Conservation (phyloP, 2,888 invertebrate genomes). For the Agonum fuliginosum region DNA sequence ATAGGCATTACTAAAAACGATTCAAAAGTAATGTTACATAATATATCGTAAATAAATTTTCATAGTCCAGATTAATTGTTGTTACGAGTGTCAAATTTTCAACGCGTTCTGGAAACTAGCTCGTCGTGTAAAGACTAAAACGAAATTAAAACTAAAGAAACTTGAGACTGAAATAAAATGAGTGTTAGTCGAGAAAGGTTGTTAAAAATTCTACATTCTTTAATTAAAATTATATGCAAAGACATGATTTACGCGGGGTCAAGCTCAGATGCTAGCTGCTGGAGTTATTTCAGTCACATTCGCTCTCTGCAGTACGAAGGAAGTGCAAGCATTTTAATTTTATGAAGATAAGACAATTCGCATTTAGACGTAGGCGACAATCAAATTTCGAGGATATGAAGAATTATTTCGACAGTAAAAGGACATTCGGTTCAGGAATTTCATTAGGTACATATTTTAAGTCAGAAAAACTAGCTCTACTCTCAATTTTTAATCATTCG, state of each 20-base stretch:
- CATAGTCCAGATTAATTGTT: no score
- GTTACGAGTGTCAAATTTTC: no score
- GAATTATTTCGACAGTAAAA: background rate
- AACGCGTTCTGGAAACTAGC: no score
- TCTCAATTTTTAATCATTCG: no score
- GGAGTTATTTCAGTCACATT: background rate
- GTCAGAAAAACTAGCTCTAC: no score
- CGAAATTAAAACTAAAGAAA: background rate
- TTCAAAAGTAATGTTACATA: no score
- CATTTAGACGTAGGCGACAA: background rate
- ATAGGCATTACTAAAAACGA: no score
- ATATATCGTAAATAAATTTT: no score
- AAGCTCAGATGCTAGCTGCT: background rate
- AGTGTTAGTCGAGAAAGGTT: background rate
- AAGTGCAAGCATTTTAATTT: background rate
- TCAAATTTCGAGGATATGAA: background rate
- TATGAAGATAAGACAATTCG: background rate
- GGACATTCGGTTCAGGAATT: no score
- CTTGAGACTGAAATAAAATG: background rate
- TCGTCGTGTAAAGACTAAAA: no score
- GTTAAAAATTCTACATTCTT: background rate
- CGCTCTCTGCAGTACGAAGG: background rate
- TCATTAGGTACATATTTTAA: no score
- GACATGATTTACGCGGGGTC: background rate
- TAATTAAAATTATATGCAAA: conserved; percentile 2